Evolutionary conservation across 2,797 vertebrate species (phyloP), one percentile per base, ranked within the genome.

Genomic region (Sorex maritimensis): DNA sequence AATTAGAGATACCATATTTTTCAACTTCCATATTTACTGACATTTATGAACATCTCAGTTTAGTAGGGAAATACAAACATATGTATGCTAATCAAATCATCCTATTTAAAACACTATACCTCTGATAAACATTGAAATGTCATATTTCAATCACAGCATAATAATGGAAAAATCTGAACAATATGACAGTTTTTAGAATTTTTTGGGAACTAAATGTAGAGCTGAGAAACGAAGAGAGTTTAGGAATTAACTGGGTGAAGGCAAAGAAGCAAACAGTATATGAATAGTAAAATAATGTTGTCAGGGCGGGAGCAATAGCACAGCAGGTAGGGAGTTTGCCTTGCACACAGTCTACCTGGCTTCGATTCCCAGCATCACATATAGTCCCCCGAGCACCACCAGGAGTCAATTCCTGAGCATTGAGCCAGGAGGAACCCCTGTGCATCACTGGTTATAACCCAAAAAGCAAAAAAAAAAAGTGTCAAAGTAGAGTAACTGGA

Each of bases 181-280:
- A 23, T 1, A 28, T 5, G 74, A 10, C 81, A 82, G 28, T 73
- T 67, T 55, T 75, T 26, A 69, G 11, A 72, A 73, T 55, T 55
- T 87, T 69, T 90, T 84, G 23, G 9, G 17, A 83, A 89, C 2
- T 82, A 2, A 77, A 92, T 30, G 7, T 69, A 61, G 52, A 87
- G 0, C 28, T 79, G 30, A 69, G 38, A 80, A 38, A 4, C 21
- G 34, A 75, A 86, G 6, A 68, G 79, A 72, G 28, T 4, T 34
- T 78, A 65, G 23, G 6, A 23, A 4, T 58, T 79, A 93, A 82
- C 0, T 38, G 23, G 6, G 17, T 74, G 44, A 85, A 86, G 8
- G 28, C 3, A 88, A 24, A 92, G 8, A 0, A 15, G 88, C 90
- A 23, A 61, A 0, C 28, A 12, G 9, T 81, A 10, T 30, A 71